Conservation (phyloP, 2,113 vertebrate species). For the Prolemur simus region DNA sequence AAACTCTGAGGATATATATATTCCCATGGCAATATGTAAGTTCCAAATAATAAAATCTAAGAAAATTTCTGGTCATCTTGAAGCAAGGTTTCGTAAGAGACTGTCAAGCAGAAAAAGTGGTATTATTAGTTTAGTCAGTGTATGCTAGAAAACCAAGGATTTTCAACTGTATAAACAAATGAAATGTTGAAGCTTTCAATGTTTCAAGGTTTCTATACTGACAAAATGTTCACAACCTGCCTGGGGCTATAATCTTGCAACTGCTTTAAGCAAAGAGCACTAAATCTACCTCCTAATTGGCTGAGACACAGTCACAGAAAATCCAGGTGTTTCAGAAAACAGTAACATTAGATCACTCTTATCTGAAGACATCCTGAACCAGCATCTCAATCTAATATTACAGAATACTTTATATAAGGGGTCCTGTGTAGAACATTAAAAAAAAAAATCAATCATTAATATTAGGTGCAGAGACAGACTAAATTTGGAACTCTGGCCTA, state of each 20-base stretch:
- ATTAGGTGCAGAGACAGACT: background rate
- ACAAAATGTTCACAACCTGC: slow-evolving; percentile 27
- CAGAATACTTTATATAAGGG: background rate
- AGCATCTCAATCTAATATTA: background rate
- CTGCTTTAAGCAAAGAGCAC: slow-evolving; percentile 18
- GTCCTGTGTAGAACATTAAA: background rate
- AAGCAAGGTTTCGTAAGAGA: slow-evolving; percentile 5
- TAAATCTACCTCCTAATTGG: slow-evolving; percentile 44
- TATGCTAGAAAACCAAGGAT: background rate
- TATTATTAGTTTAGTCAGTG: background rate
- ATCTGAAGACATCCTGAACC: background rate
- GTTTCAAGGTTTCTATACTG: background rate
- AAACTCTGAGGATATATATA: background rate
- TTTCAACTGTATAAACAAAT: slow-evolving; percentile 47
- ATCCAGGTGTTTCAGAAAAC: slow-evolving; percentile 36
- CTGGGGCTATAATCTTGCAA: slow-evolving; percentile 11
- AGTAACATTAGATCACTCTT: background rate
- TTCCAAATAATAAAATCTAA: slow-evolving; percentile 9
- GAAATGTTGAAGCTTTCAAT: slow-evolving; percentile 22
- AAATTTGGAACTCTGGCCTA: background rate
- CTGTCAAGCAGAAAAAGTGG: background rate
- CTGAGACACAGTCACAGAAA: slow-evolving; percentile 28
- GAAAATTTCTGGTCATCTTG: background rate
- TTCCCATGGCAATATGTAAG: background rate
- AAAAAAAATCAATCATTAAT: background rate